A percentile compares a stretch with the other conserved stretches of the same genome.
phyloP scores from a whole-genome alignment of 2,888 invertebrate species.

The Lissonota sp. region DNA sequence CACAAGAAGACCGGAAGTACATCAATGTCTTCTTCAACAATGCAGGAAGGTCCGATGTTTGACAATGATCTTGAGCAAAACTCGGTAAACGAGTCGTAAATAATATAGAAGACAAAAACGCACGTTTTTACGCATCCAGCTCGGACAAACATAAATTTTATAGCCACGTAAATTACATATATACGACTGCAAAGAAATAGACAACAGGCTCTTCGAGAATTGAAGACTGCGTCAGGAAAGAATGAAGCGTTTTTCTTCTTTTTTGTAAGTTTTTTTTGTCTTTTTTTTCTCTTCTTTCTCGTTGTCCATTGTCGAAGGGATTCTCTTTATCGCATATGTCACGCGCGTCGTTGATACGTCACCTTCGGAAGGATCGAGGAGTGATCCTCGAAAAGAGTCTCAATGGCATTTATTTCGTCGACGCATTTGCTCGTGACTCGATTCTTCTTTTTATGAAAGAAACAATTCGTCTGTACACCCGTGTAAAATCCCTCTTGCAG shows the following conservation, averaged over 20 bases:
- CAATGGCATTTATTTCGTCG: conserved; percentile 52
- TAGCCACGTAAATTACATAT: background rate
- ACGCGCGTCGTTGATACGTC: conserved; percentile 8
- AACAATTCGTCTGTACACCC: conserved; percentile 13
- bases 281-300: conserved; percentile 33
- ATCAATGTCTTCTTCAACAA: conserved; percentile 7
- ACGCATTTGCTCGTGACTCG: conserved; percentile 36
- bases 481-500: background rate
- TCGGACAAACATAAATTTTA: conserved; percentile 34
- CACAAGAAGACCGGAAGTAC: conserved; percentile 12
- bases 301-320: conserved; percentile 52
- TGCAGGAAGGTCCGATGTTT: background rate
- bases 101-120: conserved; percentile 14
- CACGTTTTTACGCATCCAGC: conserved; percentile 20
- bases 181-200: too few species aligned
- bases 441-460: conserved; percentile 22
- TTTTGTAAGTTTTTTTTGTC: background rate
- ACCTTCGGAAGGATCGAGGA: conserved; percentile 6
- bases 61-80: conserved; percentile 32
- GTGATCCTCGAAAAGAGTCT: conserved; percentile 6
- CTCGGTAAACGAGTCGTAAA: conserved; percentile 35
- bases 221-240: background rate
- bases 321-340: conserved; percentile 31
- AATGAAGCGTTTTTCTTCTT: conserved; percentile 23
- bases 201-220: conserved; percentile 8